phyloP scores from a whole-genome alignment of 2,113 vertebrate genomes.

The Orientallactaga bullata region DNA sequence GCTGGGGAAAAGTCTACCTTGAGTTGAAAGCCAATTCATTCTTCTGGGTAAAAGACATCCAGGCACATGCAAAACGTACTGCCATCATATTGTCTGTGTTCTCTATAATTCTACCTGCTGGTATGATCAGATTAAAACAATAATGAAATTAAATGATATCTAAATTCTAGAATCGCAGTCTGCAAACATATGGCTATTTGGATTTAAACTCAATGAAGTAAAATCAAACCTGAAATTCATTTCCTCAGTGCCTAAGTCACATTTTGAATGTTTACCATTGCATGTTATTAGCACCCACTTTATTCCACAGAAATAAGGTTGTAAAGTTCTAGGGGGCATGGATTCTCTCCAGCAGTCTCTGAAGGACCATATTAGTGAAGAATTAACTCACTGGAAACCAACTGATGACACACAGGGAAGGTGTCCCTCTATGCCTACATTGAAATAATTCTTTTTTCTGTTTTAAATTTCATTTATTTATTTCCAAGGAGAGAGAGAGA shows the following conservation, averaged over 20 bases:
- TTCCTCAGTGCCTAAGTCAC: background rate
- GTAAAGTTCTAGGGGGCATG: background rate
- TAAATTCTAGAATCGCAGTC: background rate
- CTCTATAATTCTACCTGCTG: background rate
- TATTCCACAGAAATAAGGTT: too few species aligned
- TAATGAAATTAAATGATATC: background rate
- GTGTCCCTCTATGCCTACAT: background rate
- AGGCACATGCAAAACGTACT: background rate
- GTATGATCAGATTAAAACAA: constrained; percentile 4
- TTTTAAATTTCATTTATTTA: too few species aligned
- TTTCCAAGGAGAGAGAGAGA: too few species aligned
- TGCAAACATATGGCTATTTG: constrained; percentile 11
- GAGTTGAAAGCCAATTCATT: background rate
- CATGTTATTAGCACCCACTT: accelerated
- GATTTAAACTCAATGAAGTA: constrained; percentile 37
- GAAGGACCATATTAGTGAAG: background rate
- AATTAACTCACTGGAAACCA: background rate
- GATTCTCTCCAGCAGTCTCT: background rate
- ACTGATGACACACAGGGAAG: too few species aligned
- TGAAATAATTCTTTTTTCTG: too few species aligned
- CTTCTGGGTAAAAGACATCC: background rate
- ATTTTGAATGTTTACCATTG: background rate
- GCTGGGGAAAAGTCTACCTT: background rate
- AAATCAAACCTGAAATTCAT: background rate
- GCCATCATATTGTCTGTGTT: background rate